Conservation (phyloP, 2,888 invertebrate genomes). For the Caenorhabditis japonica region DNA sequence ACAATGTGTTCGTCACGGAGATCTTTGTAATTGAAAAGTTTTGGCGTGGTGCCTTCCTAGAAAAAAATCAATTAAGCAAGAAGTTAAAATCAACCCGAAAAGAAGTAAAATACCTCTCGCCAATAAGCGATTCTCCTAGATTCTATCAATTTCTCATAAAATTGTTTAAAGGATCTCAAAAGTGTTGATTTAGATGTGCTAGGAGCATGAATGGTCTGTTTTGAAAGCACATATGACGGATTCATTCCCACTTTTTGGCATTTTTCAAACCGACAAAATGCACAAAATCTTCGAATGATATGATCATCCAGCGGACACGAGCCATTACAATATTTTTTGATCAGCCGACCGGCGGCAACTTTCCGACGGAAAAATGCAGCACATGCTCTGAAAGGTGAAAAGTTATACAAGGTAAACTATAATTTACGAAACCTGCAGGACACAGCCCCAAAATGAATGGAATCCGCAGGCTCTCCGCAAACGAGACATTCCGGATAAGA, state of each 20-base stretch:
- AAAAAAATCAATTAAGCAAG: not conserved
- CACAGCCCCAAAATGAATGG: conserved; percentile 30
- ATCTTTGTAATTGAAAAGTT: conserved; percentile 11
- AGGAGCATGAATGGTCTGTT: not conserved
- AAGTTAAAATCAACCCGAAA: conserved; percentile 1
- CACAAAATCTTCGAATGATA: conserved; percentile 21
- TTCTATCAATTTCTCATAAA: not conserved
- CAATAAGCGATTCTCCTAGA: no score
- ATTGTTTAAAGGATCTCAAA: conserved; percentile 11
- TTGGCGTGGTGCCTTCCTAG: conserved; percentile 8
- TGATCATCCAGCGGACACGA: conserved; percentile 11
- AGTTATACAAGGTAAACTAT: not conserved
- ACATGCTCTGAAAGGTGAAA: conserved; percentile 28
- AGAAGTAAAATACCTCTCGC: not conserved
- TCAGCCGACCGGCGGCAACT: conserved; percentile 8
- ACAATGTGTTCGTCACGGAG: conserved; percentile 5
- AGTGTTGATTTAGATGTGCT: not conserved
- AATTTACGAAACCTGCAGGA: conserved; percentile 26
- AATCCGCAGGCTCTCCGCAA: conserved; percentile 30
- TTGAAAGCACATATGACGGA: conserved; percentile 2
- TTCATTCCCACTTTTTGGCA: conserved; percentile 42
- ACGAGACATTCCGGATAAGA: conserved; percentile 11
- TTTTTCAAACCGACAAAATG: conserved; percentile 33
- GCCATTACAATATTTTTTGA: conserved; percentile 14
- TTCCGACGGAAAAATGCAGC: conserved; percentile 46